Conservation (phyloP, 2,113 vertebrate species). For the Psettodes erumei region DNA sequence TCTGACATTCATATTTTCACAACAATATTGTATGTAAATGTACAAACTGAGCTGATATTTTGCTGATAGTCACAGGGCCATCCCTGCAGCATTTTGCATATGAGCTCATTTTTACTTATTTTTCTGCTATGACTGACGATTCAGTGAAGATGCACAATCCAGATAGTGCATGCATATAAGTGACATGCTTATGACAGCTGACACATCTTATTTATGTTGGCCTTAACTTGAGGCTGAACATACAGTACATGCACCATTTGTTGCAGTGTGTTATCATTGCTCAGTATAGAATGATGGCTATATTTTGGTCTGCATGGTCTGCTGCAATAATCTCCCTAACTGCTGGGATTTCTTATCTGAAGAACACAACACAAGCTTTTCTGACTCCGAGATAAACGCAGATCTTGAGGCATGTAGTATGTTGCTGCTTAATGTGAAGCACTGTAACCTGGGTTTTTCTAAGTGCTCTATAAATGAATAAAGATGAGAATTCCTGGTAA, state of each 20-base stretch:
- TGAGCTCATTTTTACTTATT: background rate
- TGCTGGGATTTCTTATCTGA: background rate
- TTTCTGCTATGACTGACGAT: background rate
- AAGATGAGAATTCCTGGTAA: background rate
- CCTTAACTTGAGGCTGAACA: background rate
- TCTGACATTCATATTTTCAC: background rate
- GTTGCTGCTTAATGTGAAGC: background rate
- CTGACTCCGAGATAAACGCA: background rate
- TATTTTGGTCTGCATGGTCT: background rate
- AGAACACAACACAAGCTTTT: slow-evolving; percentile 10
- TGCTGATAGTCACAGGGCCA: background rate
- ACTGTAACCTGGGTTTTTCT: background rate
- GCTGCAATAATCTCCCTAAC: background rate
- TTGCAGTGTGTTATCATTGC: background rate
- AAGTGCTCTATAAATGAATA: background rate
- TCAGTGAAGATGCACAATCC: background rate
- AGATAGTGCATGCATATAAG: background rate
- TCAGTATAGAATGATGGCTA: background rate
- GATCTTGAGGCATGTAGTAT: background rate
- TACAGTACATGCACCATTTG: background rate
- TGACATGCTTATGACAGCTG: too few relatives aligned
- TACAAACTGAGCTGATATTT: background rate
- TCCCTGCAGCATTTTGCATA: background rate
- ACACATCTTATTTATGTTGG: background rate
- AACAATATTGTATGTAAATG: background rate